These are phyloP conservation scores for Zonitis immaculata DNA, from an alignment of 2,888 invertebrate species.

Conservation along the genomic window DNA sequence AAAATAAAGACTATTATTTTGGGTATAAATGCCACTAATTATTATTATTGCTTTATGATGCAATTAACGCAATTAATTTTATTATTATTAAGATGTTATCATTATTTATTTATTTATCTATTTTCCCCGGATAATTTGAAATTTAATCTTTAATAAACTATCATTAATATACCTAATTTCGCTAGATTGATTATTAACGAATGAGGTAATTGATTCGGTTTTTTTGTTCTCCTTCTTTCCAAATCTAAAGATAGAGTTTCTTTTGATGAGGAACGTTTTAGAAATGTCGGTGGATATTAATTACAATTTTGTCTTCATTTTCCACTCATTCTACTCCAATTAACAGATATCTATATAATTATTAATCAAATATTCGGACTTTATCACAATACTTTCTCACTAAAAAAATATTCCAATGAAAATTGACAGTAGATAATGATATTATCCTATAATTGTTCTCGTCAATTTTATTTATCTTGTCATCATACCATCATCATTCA, in stretches of 20 bases:
- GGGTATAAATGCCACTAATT: not conserved
- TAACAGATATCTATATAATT: not conserved
- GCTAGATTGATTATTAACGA: too few species aligned
- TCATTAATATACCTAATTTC: too few species aligned
- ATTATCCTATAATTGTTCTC: not conserved
- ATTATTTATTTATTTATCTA: too few species aligned
- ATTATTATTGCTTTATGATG: not conserved
- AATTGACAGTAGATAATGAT: not conserved
- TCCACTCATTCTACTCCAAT: not conserved
- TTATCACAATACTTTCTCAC: not conserved
- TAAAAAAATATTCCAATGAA: not conserved
- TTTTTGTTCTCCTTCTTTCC: too few species aligned
- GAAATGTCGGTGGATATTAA: not conserved
- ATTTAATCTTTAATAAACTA: too few species aligned
- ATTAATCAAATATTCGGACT: too few species aligned
- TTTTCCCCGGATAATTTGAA: too few species aligned
- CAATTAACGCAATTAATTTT: not conserved
- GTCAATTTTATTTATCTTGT: too few species aligned
- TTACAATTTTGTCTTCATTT: not conserved
- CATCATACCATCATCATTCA: not conserved
- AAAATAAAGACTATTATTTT: not conserved
- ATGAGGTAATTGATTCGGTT: too few species aligned
- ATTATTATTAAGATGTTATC: too few species aligned
- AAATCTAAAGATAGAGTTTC: too few species aligned
- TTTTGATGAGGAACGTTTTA: not conserved